Evolutionary conservation across 2,113 vertebrate species (phyloP).

Genomic region (Pholis gunnellus): DNA sequence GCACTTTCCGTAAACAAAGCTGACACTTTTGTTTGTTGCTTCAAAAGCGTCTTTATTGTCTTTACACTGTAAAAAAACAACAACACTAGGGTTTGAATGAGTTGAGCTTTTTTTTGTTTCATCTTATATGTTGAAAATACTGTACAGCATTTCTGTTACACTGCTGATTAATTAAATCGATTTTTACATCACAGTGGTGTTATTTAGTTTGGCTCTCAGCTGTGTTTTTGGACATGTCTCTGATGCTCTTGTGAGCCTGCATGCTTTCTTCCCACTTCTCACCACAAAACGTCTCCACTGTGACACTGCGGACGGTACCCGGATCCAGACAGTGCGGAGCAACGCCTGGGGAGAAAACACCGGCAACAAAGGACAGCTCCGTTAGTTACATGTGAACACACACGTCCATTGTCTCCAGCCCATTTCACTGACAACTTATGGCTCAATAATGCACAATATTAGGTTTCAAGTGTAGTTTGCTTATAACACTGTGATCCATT

Average conservation of each 20-base stretch:
- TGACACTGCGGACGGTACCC: constrained; percentile 88
- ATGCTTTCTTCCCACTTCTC: constrained; percentile 94
- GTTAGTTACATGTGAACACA: neutral
- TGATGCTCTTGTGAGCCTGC: constrained; percentile 89
- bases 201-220: constrained; percentile 24
- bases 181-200: constrained; percentile 1
- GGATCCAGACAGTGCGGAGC: constrained; percentile 94
- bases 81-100: neutral
- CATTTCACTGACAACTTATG: neutral
- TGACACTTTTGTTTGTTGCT: neutral
- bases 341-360: constrained; percentile 84
- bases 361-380: neutral
- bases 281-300: constrained; percentile 90
- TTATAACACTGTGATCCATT: neutral
- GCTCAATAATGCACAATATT: neutral
- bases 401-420: neutral
- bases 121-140: neutral
- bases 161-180: constrained; percentile 36
- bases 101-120: neutral
- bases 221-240: constrained; percentile 85
- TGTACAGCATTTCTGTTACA: constrained; percentile 9
- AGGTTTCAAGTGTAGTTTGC: neutral
- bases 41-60: constrained; percentile 37
- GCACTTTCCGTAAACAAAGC: constrained; percentile 1
- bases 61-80: constrained; percentile 38